Percentiles rank a stretch among this genome's conserved stretches.
Conservation (phyloP, 2,113 vertebrate genomes). For the Rafetus swinhoei region DNA sequence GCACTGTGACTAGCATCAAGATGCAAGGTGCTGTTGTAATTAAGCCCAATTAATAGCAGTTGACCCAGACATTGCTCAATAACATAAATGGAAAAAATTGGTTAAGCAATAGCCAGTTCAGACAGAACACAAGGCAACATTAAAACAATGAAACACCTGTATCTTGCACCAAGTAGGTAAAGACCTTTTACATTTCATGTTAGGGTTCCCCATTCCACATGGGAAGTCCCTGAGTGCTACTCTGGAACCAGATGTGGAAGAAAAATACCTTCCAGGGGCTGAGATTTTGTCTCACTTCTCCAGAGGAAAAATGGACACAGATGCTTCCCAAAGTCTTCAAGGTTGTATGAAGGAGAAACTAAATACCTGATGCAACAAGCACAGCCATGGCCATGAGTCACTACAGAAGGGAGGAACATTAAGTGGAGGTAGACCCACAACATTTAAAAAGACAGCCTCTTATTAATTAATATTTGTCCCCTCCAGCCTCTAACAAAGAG, state of each 20-base stretch:
- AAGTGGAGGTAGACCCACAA: not conserved
- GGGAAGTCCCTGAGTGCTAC: not conserved
- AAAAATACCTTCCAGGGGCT: accelerated
- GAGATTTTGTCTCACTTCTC: accelerated
- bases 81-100: accelerated
- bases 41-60: not conserved
- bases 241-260: not conserved
- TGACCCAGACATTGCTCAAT: not conserved
- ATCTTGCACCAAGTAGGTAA: not conserved
- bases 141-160: not conserved
- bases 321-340: not conserved
- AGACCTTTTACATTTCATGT: accelerated
- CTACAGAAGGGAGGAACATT: not conserved
- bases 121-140: not conserved
- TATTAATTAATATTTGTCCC: not conserved
- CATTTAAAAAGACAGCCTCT: not conserved
- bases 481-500: not conserved
- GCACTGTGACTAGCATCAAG: not conserved
- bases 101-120: accelerated
- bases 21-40: not conserved
- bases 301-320: not conserved
- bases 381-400: accelerated
- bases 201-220: not conserved
- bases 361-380: not conserved
- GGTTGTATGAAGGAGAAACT: not conserved